These are phyloP conservation scores for Python bivittatus DNA, from an alignment of 2,113 vertebrate genomes.

Conservation along the genomic window DNA sequence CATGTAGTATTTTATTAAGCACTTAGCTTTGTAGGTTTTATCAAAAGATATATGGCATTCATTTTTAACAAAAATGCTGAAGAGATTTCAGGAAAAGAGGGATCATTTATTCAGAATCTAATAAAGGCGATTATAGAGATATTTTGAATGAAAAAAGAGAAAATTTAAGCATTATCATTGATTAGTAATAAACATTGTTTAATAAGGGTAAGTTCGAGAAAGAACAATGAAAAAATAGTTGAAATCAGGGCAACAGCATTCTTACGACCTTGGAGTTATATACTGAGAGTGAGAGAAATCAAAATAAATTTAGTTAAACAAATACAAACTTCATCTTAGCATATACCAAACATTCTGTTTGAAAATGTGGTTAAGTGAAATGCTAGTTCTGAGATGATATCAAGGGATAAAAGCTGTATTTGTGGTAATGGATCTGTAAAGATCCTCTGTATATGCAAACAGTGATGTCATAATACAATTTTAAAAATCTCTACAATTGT, in stretches of 20 bases:
- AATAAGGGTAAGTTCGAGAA: constrained; percentile 37
- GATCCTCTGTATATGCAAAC: neutral
- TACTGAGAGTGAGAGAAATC: neutral
- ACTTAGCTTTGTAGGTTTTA: constrained; percentile 75
- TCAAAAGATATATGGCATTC: constrained; percentile 75
- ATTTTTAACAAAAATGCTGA: constrained; percentile 75
- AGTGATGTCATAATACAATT: neutral
- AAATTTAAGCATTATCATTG: constrained; percentile 63
- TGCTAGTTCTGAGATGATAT: neutral
- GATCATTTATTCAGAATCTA: constrained; percentile 76
- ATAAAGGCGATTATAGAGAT: constrained; percentile 71
- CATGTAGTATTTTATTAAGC: constrained; percentile 75
- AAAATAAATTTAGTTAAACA: neutral
- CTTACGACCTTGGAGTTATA: neutral
- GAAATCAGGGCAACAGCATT: constrained; percentile 53
- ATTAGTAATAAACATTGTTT: constrained; percentile 56
- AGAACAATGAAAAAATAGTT: constrained; percentile 56
- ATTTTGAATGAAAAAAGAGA: constrained; percentile 60
- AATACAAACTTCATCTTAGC: neutral
- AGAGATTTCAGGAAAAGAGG: constrained; percentile 52
- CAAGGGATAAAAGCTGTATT: neutral
- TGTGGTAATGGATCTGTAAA: neutral
- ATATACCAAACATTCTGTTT: neutral
- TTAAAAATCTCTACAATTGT: neutral
- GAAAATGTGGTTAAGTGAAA: neutral